These are phyloP conservation scores for Peromyscus nudipes DNA, from an alignment of 2,797 vertebrate species.

Conservation along the genomic window DNA sequence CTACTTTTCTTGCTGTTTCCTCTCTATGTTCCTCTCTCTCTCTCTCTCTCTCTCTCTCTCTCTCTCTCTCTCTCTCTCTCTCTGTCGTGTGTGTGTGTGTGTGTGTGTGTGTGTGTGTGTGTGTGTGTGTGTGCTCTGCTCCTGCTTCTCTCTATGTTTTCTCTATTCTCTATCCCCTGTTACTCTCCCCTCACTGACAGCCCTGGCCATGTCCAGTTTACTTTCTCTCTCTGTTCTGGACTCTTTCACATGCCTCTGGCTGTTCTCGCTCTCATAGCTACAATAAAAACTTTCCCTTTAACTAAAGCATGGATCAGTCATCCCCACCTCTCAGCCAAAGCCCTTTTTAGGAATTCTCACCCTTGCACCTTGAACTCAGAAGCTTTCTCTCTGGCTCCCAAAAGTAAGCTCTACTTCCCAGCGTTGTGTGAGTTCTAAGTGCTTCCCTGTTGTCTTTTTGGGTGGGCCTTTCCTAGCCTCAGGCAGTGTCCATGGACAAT, in stretches of 20 bases:
- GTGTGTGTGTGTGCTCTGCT: too few relatives aligned
- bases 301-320: neutral
- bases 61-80: too few relatives aligned
- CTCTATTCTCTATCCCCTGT: neutral
- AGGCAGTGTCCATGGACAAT: neutral
- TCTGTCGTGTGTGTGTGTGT: too few relatives aligned
- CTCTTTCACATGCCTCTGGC: neutral
- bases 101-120: too few relatives aligned
- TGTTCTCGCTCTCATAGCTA: too few relatives aligned
- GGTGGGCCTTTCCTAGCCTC: neutral
- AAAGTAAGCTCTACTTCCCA: neutral
- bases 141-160: neutral
- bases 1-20: neutral
- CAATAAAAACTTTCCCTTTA: neutral
- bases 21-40: neutral
- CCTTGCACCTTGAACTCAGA: neutral
- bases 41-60: neutral
- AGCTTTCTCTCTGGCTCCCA: neutral
- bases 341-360: neutral
- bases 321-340: slow-evolving; percentile 9
- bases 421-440: neutral
- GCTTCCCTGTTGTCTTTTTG: neutral
- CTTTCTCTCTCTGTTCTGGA: neutral
- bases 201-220: neutral
- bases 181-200: neutral